Percentiles rank a stretch among this genome's conserved stretches.
Evolutionary conservation across 2,797 vertebrate species (phyloP).

Genomic region (Hemibagrus guttatus): DNA sequence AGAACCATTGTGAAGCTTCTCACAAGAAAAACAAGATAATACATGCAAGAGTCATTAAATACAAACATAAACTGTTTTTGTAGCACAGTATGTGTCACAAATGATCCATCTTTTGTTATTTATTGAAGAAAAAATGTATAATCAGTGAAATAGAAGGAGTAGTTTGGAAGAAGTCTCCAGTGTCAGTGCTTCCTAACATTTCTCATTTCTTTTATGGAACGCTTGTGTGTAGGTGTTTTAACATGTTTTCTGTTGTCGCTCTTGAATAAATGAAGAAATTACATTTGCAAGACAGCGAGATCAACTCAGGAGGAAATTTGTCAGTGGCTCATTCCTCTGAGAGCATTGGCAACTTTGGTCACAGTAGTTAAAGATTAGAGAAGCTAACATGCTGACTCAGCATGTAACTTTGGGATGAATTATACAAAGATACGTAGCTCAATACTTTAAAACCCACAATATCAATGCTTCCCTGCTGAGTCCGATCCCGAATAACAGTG

Average conservation of each 20-base stretch:
- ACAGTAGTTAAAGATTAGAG: conserved; percentile 44
- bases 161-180: not conserved
- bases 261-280: too few species aligned
- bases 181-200: not conserved
- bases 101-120: too few species aligned
- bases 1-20: not conserved
- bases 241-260: too few species aligned
- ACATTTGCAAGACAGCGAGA: not conserved
- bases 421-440: conserved; percentile 10
- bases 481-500: conserved; percentile 5
- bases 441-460: conserved; percentile 22
- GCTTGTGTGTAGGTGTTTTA: too few species aligned
- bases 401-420: conserved; percentile 38
- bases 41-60: not conserved
- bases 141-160: not conserved
- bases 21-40: not conserved
- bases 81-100: too few species aligned
- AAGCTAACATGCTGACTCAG: conserved; percentile 48
- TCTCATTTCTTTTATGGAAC: not conserved
- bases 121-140: too few species aligned
- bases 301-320: not conserved
- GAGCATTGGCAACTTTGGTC: conserved; percentile 33
- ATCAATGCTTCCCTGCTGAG: conserved; percentile 26
- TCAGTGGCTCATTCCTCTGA: not conserved
- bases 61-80: too few species aligned